Conservation (phyloP, 2,113 vertebrate genomes). For the Machaerirhynchus nigripectus region DNA sequence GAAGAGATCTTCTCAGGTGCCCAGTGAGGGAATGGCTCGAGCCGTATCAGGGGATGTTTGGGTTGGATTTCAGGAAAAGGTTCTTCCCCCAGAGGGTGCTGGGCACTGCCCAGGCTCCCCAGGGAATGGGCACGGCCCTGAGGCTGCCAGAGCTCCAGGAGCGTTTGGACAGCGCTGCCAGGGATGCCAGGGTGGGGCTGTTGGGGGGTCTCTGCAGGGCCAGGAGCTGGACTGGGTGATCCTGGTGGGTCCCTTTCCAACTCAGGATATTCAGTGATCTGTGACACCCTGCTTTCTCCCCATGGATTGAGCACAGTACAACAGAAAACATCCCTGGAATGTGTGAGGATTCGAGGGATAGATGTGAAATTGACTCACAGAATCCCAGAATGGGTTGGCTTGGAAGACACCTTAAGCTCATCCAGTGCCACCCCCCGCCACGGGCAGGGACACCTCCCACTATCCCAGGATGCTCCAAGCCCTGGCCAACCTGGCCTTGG, state of each 20-base stretch:
- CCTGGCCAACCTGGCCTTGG: accelerated
- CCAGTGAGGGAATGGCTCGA: neutral
- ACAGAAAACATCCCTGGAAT: neutral
- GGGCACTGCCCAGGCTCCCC: neutral
- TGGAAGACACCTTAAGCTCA: neutral
- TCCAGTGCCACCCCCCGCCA: accelerated
- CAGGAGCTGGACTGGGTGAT: accelerated
- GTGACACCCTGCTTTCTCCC: too few species aligned
- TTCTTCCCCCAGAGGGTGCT: neutral
- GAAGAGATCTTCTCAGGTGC: neutral
- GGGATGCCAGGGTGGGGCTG: neutral
- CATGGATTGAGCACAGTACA: accelerated
- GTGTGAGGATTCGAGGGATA: accelerated
- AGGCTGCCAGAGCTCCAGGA: neutral
- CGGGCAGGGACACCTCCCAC: neutral
- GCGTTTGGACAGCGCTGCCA: accelerated
- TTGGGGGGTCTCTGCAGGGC: accelerated
- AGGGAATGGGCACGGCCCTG: neutral
- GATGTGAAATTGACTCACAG: neutral
- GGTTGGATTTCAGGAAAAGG: accelerated
- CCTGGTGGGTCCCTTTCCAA: neutral
- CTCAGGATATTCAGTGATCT: neutral
- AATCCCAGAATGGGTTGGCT: neutral
- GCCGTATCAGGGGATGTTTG: neutral
- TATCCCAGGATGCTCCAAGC: neutral